Percentiles rank a stretch among this genome's conserved stretches.
Conservation (phyloP, 2,113 vertebrate species). For the Brienomyrus longianalis region DNA sequence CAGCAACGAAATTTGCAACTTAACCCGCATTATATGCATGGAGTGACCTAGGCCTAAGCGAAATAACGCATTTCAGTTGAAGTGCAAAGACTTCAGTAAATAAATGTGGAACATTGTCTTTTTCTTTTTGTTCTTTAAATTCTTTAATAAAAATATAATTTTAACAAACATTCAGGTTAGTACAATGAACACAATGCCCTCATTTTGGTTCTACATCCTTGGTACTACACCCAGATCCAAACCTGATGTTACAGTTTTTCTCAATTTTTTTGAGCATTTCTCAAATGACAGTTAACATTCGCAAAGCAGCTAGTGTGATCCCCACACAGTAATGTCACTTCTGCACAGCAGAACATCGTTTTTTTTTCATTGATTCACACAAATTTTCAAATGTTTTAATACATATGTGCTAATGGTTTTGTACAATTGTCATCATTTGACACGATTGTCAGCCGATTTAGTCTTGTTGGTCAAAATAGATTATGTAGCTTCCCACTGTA, state of each 20-base stretch:
- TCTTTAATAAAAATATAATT: background rate
- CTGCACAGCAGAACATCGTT: background rate
- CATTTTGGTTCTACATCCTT: background rate
- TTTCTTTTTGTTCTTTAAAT: background rate
- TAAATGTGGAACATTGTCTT: background rate
- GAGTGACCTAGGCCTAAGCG: background rate
- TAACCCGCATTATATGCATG: background rate
- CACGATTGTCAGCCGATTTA: background rate
- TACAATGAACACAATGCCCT: background rate
- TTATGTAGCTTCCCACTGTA: background rate
- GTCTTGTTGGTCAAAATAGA: background rate
- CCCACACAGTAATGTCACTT: background rate
- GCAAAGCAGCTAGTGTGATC: background rate
- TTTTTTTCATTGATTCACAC: background rate
- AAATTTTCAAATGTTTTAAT: background rate
- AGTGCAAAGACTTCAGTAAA: background rate
- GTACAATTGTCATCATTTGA: background rate
- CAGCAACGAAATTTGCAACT: background rate
- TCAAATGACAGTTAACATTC: background rate
- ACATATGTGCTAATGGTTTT: background rate
- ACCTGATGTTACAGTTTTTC: background rate
- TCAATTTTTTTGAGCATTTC: background rate
- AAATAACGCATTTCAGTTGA: background rate
- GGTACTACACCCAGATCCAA: background rate
- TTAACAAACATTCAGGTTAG: background rate